phyloP scores from a whole-genome alignment of 2,113 vertebrate species.

The Chiloscyllium plagiosum region DNA sequence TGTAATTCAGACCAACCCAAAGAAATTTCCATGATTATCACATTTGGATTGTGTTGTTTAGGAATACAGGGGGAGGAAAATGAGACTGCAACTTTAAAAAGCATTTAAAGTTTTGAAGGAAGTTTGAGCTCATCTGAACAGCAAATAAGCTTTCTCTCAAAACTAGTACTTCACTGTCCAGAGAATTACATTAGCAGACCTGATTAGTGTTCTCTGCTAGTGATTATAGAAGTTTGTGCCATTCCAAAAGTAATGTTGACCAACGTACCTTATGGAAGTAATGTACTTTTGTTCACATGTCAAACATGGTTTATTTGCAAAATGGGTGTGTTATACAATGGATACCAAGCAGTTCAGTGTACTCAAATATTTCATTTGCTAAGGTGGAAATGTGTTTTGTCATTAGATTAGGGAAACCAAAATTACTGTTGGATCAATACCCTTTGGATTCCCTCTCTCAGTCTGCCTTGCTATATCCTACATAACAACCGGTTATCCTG shows the following conservation, averaged over 20 bases:
- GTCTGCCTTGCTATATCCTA: slow-evolving; percentile 32
- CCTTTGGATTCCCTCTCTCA: slow-evolving; percentile 12
- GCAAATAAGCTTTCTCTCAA: background rate
- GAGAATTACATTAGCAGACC: background rate
- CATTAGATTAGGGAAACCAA: background rate
- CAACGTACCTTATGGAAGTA: background rate
- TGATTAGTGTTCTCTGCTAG: background rate
- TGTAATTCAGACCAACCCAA: background rate
- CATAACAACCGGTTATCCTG: background rate
- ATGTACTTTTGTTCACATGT: background rate
- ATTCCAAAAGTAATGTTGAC: background rate
- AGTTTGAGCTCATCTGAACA: background rate
- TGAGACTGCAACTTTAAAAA: slow-evolving; percentile 14
- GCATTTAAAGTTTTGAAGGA: background rate
- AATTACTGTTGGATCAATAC: slow-evolving; percentile 21
- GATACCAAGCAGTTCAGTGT: background rate
- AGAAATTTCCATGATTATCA: background rate
- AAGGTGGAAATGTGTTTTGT: background rate
- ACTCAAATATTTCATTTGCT: background rate
- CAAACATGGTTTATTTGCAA: background rate
- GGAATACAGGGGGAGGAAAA: background rate
- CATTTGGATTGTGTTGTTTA: background rate
- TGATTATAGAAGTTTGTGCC: background rate
- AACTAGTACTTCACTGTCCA: background rate
- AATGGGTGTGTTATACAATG: background rate